Conservation (phyloP, 2,797 vertebrate species). For the Myoxocephalus aenaeus region DNA sequence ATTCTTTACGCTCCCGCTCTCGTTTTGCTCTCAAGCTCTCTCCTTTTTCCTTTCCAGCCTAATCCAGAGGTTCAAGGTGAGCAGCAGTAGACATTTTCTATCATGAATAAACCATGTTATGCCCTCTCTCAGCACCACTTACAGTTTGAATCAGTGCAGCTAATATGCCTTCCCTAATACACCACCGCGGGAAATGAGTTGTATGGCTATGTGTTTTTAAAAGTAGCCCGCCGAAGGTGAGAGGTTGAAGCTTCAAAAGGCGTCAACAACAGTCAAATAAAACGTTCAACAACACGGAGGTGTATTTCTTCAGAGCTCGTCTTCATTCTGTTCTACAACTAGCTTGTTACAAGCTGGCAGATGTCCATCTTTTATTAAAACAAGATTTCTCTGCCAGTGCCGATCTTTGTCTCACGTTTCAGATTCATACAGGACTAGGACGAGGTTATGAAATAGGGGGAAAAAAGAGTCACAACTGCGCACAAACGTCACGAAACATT, state of each 20-base stretch:
- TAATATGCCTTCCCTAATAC: constrained; percentile 3
- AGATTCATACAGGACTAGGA: background rate
- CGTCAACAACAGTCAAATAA: background rate
- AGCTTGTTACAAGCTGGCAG: constrained; percentile 4
- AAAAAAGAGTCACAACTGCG: no score
- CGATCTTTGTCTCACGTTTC: constrained; percentile 21
- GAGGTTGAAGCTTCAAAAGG: background rate
- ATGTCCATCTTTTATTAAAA: constrained; percentile 39
- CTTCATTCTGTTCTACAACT: constrained; percentile 22
- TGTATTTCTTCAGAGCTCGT: constrained; percentile 1
- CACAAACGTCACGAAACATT: background rate
- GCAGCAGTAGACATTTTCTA: constrained; percentile 24
- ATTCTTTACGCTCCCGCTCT: constrained; percentile 37
- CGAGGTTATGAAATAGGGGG: background rate
- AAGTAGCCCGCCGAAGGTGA: constrained; percentile 9
- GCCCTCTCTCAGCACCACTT: constrained; percentile 31
- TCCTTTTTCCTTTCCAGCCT: constrained; percentile 11
- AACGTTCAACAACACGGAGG: background rate
- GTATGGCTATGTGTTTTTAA: constrained; percentile 11
- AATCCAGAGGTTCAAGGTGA: constrained; percentile 61
- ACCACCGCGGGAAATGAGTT: background rate
- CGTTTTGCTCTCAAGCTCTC: constrained; percentile 8
- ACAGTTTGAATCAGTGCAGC: constrained; percentile 24
- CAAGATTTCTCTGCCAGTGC: constrained; percentile 27
- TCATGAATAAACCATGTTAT: constrained; percentile 64